Evolutionary conservation across 2,888 invertebrate species (phyloP), one percentile per base, ranked within the genome.

Genomic region (Mythimna loreyi): DNA sequence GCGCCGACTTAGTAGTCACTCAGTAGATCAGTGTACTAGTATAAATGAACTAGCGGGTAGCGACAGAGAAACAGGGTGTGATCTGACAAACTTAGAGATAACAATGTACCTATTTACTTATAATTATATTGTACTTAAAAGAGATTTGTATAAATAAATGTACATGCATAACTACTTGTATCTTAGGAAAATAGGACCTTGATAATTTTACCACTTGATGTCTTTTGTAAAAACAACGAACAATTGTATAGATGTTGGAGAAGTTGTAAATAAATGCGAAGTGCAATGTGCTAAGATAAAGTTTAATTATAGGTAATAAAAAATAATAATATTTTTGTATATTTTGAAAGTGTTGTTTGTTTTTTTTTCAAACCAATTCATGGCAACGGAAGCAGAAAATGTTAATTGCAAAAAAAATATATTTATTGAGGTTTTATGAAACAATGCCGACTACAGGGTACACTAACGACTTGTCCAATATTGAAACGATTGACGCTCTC

Each of bases 1-100:
- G 93, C 92, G 3, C 94, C 94, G 33, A 94, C 93, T 88, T 94
- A 94, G 92, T 62, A 68, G 40, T 65, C 60, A 19, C 40, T 36
- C 3, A 40, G 16, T 16, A 16, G 6, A 53, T 40, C 7, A 43
- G 8, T 43, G 30, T 36, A 65, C 72, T 69, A 66, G 43, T 87
- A 74, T 83, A 78, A 73, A 69, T 71, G 76, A 85, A 83, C 78
- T 82, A 87, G 86, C 88, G 87, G 89, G 67, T 82, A 87, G 86
- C 88, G 88, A 89, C 67, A 87, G 87, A 90, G 88, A 90, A 91
- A 93, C 93, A 93, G 90, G 91, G 92, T 92, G 91, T 90, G 87
- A 81, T 77, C 89, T 84, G 88, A 87, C 87, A 89, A 68, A 84
- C 75, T 49, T 65, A 67, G 28, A 52, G 30, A 67, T 60, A 25